These are phyloP conservation scores for Oncorhynchus keta DNA, from an alignment of 2,113 vertebrate genomes.

Conservation along the genomic window DNA sequence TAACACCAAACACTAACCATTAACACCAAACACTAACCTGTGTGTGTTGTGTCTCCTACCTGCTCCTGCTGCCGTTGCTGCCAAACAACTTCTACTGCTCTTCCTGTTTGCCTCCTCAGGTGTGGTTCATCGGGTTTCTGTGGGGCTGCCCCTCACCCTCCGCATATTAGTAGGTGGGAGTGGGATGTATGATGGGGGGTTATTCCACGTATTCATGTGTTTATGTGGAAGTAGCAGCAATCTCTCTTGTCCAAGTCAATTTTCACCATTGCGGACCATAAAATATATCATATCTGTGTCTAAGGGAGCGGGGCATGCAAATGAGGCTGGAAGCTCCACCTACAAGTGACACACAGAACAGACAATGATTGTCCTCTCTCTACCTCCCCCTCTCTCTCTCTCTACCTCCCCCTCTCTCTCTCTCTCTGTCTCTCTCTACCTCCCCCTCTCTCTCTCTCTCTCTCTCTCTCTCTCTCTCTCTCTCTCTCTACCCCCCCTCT, in stretches of 20 bases:
- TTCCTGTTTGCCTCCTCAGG: neutral
- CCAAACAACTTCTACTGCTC: neutral
- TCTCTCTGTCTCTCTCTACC: rapidly evolving
- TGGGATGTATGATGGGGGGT: no score
- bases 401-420: rapidly evolving
- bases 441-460: rapidly evolving
- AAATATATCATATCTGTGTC: no score
- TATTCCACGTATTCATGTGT: no score
- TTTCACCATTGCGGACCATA: neutral
- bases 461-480: no score
- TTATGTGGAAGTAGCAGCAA: neutral
- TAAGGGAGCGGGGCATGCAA: no score
- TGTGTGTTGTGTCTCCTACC: neutral
- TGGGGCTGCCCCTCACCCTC: neutral
- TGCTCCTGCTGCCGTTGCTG: neutral
- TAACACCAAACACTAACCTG: neutral
- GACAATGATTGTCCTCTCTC: neutral
- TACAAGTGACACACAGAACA: neutral
- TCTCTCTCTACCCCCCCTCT: no score
- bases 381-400: no score
- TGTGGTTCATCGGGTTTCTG: neutral
- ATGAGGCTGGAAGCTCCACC: neutral
- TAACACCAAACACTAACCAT: no score
- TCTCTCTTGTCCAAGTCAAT: neutral
- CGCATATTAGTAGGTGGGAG: no score